Base-by-base conservation (phyloP, 2,113 vertebrate genomes). In the Ictalurus furcatus region DNA sequence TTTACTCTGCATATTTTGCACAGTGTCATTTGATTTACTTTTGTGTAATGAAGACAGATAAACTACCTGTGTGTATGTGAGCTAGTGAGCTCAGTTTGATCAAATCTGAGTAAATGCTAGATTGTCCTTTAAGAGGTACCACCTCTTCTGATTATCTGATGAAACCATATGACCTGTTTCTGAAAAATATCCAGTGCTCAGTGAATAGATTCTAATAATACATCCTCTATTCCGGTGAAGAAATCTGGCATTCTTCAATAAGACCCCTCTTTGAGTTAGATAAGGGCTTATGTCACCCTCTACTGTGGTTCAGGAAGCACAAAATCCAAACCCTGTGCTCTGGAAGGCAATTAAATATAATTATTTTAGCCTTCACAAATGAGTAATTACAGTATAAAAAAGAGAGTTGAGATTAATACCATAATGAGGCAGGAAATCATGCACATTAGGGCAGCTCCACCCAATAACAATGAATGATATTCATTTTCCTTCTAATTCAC, bases 391-490 rank as follows among this genome's bases (percentile, higher is more conserved):
- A 90, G 90, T 82, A 90, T 91, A 91, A 92, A 91, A 86, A 92
- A 92, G 91, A 92, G 87, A 92, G 93, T 92, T 93, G 88, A 94
- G 92, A 94, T 93, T 92, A 93, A 93, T 92, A 90, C 92, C 84
- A 92, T 93, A 95, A 94, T 93, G 92, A 95, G 92, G 88, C 91
- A 93, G 93, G 92, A 94, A 95, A 95, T 94, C 93, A 91, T 90
- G 81, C 88, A 91, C 92, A 94, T 96, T 94, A 96, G 90, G 92
- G 92, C 89, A 85, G 92, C 91, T 90, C 92, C 92, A 91, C 93
- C 94, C 94, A 94, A 94, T 93, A 92, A 93, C 93, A 90, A 91
- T 90, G 90, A 90, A 91, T 90, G 89, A 95, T 93, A 91, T 90
- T 90, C 90, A 95, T 94, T 94, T 95, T 94, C 94, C 92, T 93